phyloP scores from a whole-genome alignment of 1,140 invertebrate genomes.

The Atta colombica region DNA sequence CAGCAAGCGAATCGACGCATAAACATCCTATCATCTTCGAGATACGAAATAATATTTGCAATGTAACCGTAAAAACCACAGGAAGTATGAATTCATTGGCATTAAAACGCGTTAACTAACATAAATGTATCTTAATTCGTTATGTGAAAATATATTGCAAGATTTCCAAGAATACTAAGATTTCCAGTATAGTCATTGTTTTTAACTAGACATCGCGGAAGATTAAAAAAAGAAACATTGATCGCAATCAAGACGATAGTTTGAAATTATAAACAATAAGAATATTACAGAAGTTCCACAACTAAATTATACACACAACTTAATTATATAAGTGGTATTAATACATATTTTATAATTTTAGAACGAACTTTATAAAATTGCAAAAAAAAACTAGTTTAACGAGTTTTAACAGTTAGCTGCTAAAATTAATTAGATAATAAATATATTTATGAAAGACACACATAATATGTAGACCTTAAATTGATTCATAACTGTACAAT shows the following conservation, averaged over 20 bases:
- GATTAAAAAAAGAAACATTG: not conserved
- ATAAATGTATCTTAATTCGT: conserved; percentile 34
- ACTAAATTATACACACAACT: not conserved
- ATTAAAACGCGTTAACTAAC: not conserved
- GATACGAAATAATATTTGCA: not conserved
- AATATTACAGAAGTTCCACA: not conserved
- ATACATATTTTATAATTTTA: conserved; percentile 5
- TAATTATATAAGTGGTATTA: not conserved
- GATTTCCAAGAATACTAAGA: not conserved
- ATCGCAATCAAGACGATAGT: not conserved
- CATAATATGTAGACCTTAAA: not conserved
- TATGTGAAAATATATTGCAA: not conserved
- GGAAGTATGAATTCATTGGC: conserved; percentile 18
- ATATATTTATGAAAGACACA: not conserved
- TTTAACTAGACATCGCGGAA: not conserved
- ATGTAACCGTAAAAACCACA: conserved; percentile 23
- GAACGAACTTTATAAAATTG: not conserved
- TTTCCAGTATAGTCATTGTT: not conserved
- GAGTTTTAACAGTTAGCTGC: not conserved
- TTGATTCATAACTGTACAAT: not conserved
- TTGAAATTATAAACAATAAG: not conserved
- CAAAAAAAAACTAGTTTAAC: not conserved
- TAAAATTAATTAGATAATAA: not conserved
- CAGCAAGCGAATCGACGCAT: conserved; percentile 45
- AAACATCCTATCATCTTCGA: conserved; percentile 31